These are phyloP conservation scores for Eubasilissa regina DNA, from an alignment of 1,140 invertebrate genomes.

Conservation along the genomic window DNA sequence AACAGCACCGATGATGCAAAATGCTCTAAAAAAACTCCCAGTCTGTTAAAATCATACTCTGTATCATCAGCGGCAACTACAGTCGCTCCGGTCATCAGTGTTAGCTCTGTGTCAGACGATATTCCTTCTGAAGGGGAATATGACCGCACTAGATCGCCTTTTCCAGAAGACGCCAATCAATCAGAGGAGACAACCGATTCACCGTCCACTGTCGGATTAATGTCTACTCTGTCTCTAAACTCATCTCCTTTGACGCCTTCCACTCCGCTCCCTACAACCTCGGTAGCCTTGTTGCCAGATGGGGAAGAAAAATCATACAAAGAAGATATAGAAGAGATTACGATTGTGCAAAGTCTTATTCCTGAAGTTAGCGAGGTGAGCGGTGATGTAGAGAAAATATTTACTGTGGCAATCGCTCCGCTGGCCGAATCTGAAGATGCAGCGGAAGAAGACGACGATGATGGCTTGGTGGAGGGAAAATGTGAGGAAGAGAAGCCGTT, in stretches of 20 bases:
- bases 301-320: slow-evolving; percentile 41
- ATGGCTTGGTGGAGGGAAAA: slow-evolving; percentile 64
- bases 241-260: slow-evolving; percentile 62
- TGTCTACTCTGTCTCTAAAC: slow-evolving; percentile 62
- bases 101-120: slow-evolving; percentile 80
- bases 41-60: slow-evolving; percentile 64
- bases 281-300: slow-evolving; percentile 17
- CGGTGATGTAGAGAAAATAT: slow-evolving; percentile 45
- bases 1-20: slow-evolving; percentile 57
- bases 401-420: slow-evolving; percentile 71
- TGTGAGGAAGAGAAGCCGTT: slow-evolving; percentile 63
- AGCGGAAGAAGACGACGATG: slow-evolving; percentile 75
- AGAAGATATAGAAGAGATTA: slow-evolving; percentile 60
- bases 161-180: slow-evolving; percentile 58
- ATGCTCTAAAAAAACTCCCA: slow-evolving; percentile 64
- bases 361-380: slow-evolving; percentile 62
- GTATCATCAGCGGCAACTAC: slow-evolving; percentile 62
- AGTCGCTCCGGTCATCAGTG: slow-evolving; percentile 79
- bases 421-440: slow-evolving; percentile 78
- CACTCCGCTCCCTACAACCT: slow-evolving; percentile 30
- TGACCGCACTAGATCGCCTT: slow-evolving; percentile 51
- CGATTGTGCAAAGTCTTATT: slow-evolving; percentile 60
- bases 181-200: slow-evolving; percentile 60
- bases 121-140: slow-evolving; percentile 64
- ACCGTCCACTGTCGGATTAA: slow-evolving; percentile 59